Evolutionary conservation across 2,797 vertebrate species (phyloP), one percentile per base, ranked within the genome.

Genomic region (Dallia pectoralis): DNA sequence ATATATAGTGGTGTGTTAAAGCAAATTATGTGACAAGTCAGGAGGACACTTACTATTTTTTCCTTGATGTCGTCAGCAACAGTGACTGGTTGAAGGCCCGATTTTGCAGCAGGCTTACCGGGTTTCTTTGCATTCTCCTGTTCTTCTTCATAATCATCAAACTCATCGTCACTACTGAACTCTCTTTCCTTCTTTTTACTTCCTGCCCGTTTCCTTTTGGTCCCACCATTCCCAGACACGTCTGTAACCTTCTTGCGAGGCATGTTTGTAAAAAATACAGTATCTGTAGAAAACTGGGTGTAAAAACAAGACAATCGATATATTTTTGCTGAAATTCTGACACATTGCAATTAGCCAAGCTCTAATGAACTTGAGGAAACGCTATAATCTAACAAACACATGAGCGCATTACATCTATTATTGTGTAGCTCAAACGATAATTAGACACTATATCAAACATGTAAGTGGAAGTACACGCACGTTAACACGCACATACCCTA

Each of bases 181-280:
- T 95, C 94, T 4, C 92, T 72, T 51, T 95, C 94, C 83, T 93
- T 95, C 85, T 90, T 92, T 51, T 92, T 93, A 4, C 90, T 89
- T 0, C 89, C 87, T 15, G 87, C 81, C 77, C 91, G 84, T 88
- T 94, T 95, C 83, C 89, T 94, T 63, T 94, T 95, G 79, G 88
- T 15, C 7, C 92, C 93, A 27, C 93, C 92, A 1, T 94, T 94
- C 73, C 93, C 93, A 48, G 93, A 91, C 40, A 92, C 88, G 19
- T 94, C 94, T 0, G 92, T 93, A 82, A 92, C 92, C 93, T 94
- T 95, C 92, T 94, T 95, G 27, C 93, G 93, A 79, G 94, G 94
- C 94, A 95, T 95, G 71, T 78, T 90, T 75, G 48, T 53, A 67
- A 33, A n/a, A 68, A 49, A 40, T 40, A 40, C 40, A 40, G 48